phyloP scores from a whole-genome alignment of 2,113 vertebrate species.

The Tor tambroides region DNA sequence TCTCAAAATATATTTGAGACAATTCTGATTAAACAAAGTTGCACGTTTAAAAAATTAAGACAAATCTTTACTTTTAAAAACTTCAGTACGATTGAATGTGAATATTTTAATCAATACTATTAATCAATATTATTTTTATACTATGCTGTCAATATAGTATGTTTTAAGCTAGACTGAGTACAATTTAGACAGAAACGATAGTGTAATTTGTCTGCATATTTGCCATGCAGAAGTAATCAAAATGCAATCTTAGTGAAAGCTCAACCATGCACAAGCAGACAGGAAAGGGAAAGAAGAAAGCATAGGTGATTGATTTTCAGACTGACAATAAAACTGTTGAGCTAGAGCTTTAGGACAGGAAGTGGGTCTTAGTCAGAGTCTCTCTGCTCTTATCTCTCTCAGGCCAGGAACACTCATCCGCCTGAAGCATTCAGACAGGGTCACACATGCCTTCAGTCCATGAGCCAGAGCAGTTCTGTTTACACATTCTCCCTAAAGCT shows the following conservation, averaged over 20 bases:
- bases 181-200: not conserved
- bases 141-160: too few relatives aligned
- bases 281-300: conserved; percentile 16
- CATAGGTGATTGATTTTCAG: not conserved
- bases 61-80: not conserved
- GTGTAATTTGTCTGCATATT: not conserved
- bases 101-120: not conserved
- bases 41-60: not conserved
- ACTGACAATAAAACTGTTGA: conserved; percentile 50
- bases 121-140: too few relatives aligned
- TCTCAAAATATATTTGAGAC: not conserved
- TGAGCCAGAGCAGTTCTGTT: conserved; percentile 23
- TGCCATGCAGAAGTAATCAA: not conserved
- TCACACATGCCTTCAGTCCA: conserved; percentile 13
- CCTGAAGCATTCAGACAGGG: not conserved
- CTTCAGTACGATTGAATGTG: not conserved
- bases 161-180: not conserved
- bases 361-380: conserved; percentile 47
- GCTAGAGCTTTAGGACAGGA: conserved; percentile 56
- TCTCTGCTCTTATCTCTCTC: conserved; percentile 53
- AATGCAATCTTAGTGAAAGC: not conserved
- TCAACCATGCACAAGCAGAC: not conserved
- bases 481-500: conserved; percentile 18
- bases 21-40: not conserved
- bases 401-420: conserved; percentile 29